Percentiles rank a stretch among this genome's conserved stretches.
Evolutionary conservation across 2,888 invertebrate genomes (phyloP).

Genomic region (Byasa hedistus): DNA sequence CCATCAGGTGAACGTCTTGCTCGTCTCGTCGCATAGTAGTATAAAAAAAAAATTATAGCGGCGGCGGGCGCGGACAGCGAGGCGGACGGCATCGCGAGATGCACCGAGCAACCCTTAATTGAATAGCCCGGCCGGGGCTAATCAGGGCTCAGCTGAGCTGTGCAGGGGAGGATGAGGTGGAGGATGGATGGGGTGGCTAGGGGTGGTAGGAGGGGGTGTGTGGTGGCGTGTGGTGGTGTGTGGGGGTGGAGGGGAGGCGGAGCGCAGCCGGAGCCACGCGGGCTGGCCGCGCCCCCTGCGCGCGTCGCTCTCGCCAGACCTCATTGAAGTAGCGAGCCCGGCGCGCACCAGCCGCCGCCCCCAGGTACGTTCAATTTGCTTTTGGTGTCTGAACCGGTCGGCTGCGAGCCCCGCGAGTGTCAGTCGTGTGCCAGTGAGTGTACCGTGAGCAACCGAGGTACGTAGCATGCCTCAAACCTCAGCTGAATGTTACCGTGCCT

Average conservation of each 20-base stretch:
- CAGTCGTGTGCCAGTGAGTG: conserved; percentile 71
- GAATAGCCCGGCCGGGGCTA: conserved; percentile 77
- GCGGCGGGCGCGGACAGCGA: conserved; percentile 44
- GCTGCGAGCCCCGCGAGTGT: conserved; percentile 72
- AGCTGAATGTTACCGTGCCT: conserved; percentile 39
- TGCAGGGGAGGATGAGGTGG: conserved; percentile 50
- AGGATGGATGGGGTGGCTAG: conserved; percentile 28
- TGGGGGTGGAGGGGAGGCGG: conserved; percentile 57
- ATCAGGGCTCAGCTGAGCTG: conserved; percentile 78
- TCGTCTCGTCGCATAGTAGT: no score
- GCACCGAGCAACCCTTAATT: conserved; percentile 76
- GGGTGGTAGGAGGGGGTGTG: conserved; percentile 41
- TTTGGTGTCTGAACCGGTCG: conserved; percentile 69
- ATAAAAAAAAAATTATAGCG: no score
- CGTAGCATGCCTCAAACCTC: conserved; percentile 58
- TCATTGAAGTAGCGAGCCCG: conserved; percentile 79
- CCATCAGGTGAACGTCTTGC: no score
- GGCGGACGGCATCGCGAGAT: conserved; percentile 57
- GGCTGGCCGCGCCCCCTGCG: conserved; percentile 82
- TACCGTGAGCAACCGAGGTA: conserved; percentile 49
- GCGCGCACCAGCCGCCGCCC: conserved; percentile 76
- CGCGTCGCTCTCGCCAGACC: conserved; percentile 79
- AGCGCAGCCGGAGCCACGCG: conserved; percentile 76
- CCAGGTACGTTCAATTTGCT: conserved; percentile 79
- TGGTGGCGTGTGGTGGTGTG: conserved; percentile 37